A percentile compares a stretch with the other conserved stretches of the same genome.
phyloP scores from a whole-genome alignment of 2,888 invertebrate species.

The Caenorhabditis becei region DNA sequence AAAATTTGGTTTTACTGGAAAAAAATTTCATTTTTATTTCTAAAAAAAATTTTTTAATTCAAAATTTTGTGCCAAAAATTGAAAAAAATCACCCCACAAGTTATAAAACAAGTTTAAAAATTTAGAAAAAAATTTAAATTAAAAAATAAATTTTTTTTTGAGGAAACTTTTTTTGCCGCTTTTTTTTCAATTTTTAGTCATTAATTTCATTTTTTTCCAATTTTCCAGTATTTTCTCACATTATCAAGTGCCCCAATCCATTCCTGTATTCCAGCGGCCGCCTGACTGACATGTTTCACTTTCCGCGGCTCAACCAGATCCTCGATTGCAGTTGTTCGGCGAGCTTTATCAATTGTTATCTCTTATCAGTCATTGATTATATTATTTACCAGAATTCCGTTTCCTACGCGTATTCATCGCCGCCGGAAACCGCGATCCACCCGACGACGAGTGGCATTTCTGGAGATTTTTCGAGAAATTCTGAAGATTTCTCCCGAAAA shows the following conservation, averaged over 20 bases:
- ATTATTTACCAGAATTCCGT: constrained; percentile 36
- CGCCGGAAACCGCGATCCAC: constrained; percentile 32
- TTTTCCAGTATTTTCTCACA: constrained; percentile 19
- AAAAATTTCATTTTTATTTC: background rate
- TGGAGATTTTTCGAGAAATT: constrained; percentile 5
- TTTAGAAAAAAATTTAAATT: background rate
- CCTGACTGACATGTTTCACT: constrained; percentile 38
- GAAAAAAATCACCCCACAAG: too few species aligned
- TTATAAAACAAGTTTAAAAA: background rate
- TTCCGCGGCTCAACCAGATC: constrained; percentile 65
- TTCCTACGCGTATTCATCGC: constrained; percentile 45
- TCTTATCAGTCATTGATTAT: too few species aligned
- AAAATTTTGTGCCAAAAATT: background rate
- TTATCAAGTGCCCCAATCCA: constrained; percentile 58
- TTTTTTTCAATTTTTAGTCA: too few species aligned
- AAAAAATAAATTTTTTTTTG: too few species aligned
- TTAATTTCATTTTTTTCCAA: too few species aligned
- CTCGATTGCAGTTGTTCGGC: constrained; percentile 54
- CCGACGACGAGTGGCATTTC: constrained; percentile 13
- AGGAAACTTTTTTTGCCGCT: too few species aligned
- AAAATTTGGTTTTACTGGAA: background rate
- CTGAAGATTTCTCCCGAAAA: too few species aligned
- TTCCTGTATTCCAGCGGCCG: constrained; percentile 59
- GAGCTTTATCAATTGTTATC: constrained; percentile 6
- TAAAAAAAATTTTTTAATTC: constrained; percentile 7